Evolutionary conservation across 2,113 vertebrate genomes (phyloP).

Genomic region (Ginglymostoma cirratum): DNA sequence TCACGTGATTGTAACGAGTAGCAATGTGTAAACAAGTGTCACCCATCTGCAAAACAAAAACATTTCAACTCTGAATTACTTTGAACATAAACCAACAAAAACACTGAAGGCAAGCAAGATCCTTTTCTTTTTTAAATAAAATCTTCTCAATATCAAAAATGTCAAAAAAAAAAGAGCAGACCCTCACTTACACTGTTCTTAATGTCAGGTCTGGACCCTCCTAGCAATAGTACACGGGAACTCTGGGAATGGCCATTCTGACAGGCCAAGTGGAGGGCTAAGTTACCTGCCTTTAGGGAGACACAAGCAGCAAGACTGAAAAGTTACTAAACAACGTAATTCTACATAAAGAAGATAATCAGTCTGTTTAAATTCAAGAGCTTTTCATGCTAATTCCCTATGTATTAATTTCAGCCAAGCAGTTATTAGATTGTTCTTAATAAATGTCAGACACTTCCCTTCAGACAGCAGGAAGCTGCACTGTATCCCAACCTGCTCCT

Average conservation of each 20-base stretch:
- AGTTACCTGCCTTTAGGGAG: slow-evolving; percentile 80
- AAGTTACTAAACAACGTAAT: background rate
- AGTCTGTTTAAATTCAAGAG: background rate
- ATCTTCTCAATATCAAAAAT: slow-evolving; percentile 39
- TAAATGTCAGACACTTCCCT: background rate
- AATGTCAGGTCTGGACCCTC: slow-evolving; percentile 80
- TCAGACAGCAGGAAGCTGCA: background rate
- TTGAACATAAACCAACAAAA: background rate
- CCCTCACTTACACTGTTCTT: slow-evolving; percentile 78
- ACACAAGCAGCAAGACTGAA: slow-evolving; percentile 40
- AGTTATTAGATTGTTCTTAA: background rate
- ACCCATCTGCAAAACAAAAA: slow-evolving; percentile 70
- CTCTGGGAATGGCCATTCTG: slow-evolving; percentile 92
- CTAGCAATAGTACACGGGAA: slow-evolving; percentile 76
- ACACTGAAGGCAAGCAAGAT: background rate
- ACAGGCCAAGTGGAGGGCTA: slow-evolving; percentile 86
- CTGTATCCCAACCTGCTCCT: background rate
- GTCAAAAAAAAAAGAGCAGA: slow-evolving; percentile 29
- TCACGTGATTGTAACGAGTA: slow-evolving; percentile 87
- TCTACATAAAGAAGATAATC: background rate
- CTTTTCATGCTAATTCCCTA: background rate
- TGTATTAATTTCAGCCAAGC: background rate
- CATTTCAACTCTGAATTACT: slow-evolving; percentile 46
- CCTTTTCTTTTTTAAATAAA: slow-evolving; percentile 40
- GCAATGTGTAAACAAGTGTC: slow-evolving; percentile 90